Percentiles rank a stretch among this genome's conserved stretches.
phyloP scores from a whole-genome alignment of 2,113 vertebrate species.

The Lepus timidus region DNA sequence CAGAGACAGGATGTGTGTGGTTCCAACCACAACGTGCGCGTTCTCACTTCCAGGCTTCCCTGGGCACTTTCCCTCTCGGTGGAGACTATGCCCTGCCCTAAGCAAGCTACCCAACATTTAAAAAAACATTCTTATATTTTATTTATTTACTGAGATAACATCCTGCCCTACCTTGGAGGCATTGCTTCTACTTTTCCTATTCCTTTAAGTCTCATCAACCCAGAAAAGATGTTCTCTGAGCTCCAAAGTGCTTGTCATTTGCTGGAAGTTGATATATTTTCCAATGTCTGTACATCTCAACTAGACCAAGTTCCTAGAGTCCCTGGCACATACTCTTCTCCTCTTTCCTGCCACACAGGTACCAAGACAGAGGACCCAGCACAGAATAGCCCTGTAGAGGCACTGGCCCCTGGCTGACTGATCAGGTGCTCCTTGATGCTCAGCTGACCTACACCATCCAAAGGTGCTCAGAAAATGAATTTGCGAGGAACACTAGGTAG shows the following conservation, averaged over 20 bases:
- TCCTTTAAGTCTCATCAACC: background rate
- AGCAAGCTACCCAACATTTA: rapidly evolving
- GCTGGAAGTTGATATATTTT: background rate
- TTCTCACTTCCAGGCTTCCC: background rate
- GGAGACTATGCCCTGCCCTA: background rate
- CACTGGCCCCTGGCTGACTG: background rate
- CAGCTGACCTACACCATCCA: background rate
- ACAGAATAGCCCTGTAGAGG: too few species aligned
- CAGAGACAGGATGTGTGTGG: background rate
- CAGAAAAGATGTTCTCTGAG: background rate
- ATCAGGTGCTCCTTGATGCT: background rate
- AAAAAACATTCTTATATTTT: too few species aligned
- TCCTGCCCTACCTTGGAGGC: background rate
- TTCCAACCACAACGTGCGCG: rapidly evolving
- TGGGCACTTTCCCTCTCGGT: background rate
- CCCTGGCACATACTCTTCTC: rapidly evolving
- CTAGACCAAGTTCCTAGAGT: background rate
- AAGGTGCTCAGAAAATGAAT: background rate
- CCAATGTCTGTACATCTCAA: background rate
- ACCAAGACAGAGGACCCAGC: rapidly evolving
- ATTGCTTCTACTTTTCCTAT: background rate
- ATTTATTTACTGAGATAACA: too few species aligned
- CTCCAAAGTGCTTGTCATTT: background rate
- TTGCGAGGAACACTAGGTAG: background rate
- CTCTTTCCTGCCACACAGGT: background rate